These are phyloP conservation scores for Galaxias olidus DNA, from an alignment of 2,797 vertebrate genomes.

Conservation along the genomic window DNA sequence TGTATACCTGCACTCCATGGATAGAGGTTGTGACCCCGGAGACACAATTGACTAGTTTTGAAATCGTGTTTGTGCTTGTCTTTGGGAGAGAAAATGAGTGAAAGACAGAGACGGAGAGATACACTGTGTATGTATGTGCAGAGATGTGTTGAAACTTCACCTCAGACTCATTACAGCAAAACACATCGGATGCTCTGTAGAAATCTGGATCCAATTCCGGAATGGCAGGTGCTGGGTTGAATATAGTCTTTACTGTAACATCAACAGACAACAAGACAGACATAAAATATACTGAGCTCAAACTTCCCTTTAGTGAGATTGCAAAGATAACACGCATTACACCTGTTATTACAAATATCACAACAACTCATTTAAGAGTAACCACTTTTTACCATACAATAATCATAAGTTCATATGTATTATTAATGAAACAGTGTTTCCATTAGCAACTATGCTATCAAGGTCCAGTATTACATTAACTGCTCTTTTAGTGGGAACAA, in stretches of 20 bases:
- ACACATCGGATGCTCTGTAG: conserved; percentile 87
- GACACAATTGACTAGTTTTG: conserved; percentile 20
- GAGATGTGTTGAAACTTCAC: conserved; percentile 68
- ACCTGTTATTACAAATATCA: too few relatives aligned
- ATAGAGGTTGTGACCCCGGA: conserved; percentile 55
- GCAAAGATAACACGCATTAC: too few relatives aligned
- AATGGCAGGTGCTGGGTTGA: conserved; percentile 93
- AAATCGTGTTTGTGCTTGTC: too few relatives aligned
- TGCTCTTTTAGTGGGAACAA: conserved; percentile 59
- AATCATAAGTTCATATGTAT: too few relatives aligned
- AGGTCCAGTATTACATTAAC: conserved; percentile 54
- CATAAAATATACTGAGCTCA: neutral
- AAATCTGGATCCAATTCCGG: conserved; percentile 85
- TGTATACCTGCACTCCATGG: conserved; percentile 15
- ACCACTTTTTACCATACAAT: too few relatives aligned
- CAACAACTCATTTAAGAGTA: too few relatives aligned
- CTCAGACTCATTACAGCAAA: conserved; percentile 99
- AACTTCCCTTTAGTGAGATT: neutral
- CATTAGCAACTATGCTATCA: conserved; percentile 37
- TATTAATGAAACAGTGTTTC: neutral
- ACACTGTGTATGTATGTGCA: neutral
- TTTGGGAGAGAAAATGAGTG: too few relatives aligned
- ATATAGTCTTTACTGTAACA: conserved; percentile 88
- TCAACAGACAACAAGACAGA: neutral
- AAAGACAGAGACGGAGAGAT: neutral